phyloP scores from a whole-genome alignment of 2,113 vertebrate species.

The Marcusenius ussheri region DNA sequence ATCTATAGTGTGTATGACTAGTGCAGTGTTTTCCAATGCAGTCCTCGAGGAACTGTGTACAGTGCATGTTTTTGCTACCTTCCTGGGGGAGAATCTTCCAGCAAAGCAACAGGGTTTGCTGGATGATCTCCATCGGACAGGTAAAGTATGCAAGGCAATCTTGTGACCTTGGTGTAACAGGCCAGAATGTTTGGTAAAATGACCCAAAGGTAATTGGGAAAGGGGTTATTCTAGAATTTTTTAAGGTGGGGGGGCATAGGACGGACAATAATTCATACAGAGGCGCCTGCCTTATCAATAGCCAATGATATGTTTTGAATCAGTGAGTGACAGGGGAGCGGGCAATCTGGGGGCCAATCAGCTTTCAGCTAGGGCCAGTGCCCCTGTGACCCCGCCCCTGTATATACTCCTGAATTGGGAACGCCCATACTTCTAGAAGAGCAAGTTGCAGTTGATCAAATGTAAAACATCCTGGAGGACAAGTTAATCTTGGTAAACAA shows the following conservation, averaged over 20 bases:
- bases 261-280: not conserved
- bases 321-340: not conserved
- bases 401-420: not conserved
- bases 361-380: not conserved
- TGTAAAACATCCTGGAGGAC: not conserved
- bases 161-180: not conserved
- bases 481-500: not conserved
- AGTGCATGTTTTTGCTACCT: too few species aligned
- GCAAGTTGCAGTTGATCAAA: not conserved
- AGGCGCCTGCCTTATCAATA: not conserved
- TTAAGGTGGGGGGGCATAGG: too few species aligned
- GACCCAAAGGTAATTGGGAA: not conserved
- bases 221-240: not conserved
- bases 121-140: too few species aligned
- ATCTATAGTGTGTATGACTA: not conserved
- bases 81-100: not conserved
- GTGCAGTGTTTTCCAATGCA: too few species aligned
- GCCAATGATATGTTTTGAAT: not conserved
- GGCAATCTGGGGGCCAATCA: not conserved
- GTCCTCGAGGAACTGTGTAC: too few species aligned
- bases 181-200: not conserved
- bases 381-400: not conserved
- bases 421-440: not conserved
- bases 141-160: not conserved
- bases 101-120: too few species aligned